Conservation (phyloP, 2,113 vertebrate genomes). For the Podilymbus podiceps region DNA sequence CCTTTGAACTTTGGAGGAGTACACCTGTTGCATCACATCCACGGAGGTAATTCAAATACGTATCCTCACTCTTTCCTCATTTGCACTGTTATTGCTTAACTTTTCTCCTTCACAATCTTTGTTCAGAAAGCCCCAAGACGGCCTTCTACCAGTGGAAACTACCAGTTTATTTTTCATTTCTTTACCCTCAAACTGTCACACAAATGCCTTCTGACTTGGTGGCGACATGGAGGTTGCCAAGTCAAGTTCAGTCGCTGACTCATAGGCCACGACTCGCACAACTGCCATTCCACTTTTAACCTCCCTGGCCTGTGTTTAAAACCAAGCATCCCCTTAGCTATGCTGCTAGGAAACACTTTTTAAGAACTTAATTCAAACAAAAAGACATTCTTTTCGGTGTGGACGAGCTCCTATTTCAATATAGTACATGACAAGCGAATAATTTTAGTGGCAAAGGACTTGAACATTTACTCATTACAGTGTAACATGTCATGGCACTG, state of each 20-base stretch:
- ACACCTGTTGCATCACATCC: neutral
- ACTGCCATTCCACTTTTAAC: conserved; percentile 30
- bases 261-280: conserved; percentile 23
- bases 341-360: conserved; percentile 13
- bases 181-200: conserved; percentile 10
- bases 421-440: neutral
- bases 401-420: neutral
- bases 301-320: conserved; percentile 21
- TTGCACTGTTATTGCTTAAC: neutral
- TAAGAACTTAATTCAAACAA: neutral
- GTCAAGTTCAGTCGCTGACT: conserved; percentile 43
- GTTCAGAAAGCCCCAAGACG: neutral
- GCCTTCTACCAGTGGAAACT: neutral
- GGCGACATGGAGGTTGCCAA: neutral
- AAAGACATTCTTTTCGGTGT: neutral
- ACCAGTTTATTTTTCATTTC: conserved; percentile 1
- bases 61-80: neutral
- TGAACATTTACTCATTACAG: neutral
- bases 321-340: neutral
- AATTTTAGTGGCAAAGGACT: neutral
- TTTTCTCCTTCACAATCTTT: neutral
- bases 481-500: neutral
- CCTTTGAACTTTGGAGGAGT: neutral
- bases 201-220: neutral
- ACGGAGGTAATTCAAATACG: neutral